Conservation (phyloP, 2,113 vertebrate species). For the Lepidothrix coronata region DNA sequence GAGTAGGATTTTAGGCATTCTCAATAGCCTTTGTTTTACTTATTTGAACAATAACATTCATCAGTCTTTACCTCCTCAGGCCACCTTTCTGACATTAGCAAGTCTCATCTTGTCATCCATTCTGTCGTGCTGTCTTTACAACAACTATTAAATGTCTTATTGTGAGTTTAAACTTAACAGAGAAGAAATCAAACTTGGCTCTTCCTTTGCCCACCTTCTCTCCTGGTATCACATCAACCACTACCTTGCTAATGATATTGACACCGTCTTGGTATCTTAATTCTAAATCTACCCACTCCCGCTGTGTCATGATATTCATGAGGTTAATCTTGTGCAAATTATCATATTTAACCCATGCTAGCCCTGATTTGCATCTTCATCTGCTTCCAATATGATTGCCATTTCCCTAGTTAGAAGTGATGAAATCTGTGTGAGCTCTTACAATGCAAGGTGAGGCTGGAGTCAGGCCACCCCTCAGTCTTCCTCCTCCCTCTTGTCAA, state of each 20-base stretch:
- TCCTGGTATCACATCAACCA: neutral
- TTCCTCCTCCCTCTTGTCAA: neutral
- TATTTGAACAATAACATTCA: neutral
- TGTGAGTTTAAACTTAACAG: neutral
- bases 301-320: neutral
- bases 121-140: neutral
- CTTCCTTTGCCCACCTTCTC: neutral
- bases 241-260: neutral
- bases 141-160: neutral
- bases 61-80: neutral
- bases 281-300: neutral
- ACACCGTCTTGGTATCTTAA: neutral
- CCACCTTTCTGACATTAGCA: neutral
- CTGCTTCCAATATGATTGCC: neutral
- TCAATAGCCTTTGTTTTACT: neutral
- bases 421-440: neutral
- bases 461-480: neutral
- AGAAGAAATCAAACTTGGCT: neutral
- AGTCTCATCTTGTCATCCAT: neutral
- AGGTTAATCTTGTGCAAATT: neutral
- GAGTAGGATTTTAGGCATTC: neutral
- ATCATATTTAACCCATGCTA: neutral
- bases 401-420: neutral
- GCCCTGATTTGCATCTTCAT: neutral
- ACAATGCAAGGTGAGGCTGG: neutral